Base-by-base conservation (phyloP, 1,140 invertebrate species). In the Ctenoplectra terminalis region DNA sequence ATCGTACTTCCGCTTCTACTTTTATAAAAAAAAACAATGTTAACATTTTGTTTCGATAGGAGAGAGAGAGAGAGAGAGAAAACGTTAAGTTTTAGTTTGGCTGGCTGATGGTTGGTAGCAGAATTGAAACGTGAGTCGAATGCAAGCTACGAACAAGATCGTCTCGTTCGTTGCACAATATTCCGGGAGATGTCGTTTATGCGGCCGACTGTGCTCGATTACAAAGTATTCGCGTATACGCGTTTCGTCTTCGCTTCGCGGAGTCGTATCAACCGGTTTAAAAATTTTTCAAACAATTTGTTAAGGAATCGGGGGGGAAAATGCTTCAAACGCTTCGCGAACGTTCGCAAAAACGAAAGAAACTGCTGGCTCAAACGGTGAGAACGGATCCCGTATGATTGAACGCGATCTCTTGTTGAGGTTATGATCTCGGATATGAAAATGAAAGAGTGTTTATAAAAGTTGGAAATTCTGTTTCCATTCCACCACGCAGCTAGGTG, bases 351-450 rank as follows among this genome's bases (percentile, higher is more conserved):
- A 98, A 97, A 92, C 94, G 98, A 50, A 97, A 98, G 90, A 96
- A 98, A 89, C 94, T 99, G 58, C 92, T 99, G 17, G 98, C 97
- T 20, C 97, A 98, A 95, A 98, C 97, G 88, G 98, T 99, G 94
- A 94, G 94, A 15, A 61, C 40, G 83, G 70, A 84, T 73, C 23
- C 4, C 6, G 56, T 34, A 1, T 9, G 7, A 15, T 2, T 4
- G 6, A 11, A 8, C 5, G 23, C n/a, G n/a, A n/a, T n/a, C n/a
- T n/a, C n/a, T 73, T 73, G 50, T 71, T 70, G 66, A 76, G 67
- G 71, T 64, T 82, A 83, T 60, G 56, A n/a, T n/a, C n/a, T n/a
- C n/a, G n/a, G n/a, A n/a, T n/a, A n/a, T n/a, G n/a, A n/a, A n/a
- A n/a, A n/a, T n/a, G n/a, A n/a, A n/a, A n/a, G n/a, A n/a, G n/a